Percentiles rank a stretch among this genome's conserved stretches.
Evolutionary conservation across 2,113 vertebrate genomes (phyloP).

Genomic region (Cyrtonyx montezumae): DNA sequence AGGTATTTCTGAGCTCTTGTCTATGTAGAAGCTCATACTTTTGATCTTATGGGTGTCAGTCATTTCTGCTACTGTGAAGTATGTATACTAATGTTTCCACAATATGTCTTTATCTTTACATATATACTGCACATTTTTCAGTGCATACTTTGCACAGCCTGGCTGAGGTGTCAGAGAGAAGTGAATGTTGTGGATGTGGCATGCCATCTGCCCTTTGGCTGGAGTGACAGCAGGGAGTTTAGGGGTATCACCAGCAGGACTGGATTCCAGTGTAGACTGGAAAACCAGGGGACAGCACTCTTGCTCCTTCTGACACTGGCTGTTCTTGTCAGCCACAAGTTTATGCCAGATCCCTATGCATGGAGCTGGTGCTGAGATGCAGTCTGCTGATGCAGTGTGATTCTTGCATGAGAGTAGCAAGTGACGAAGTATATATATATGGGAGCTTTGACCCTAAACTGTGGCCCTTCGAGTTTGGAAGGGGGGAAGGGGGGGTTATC

Average conservation of each 20-base stretch:
- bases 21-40: not conserved
- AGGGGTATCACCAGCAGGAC: not conserved
- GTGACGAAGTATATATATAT: rapidly evolving
- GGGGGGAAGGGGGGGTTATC: not conserved
- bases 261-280: too few relatives aligned
- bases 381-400: rapidly evolving
- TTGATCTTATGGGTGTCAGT: not conserved
- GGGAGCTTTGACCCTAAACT: not conserved
- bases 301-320: not conserved
- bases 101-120: not conserved
- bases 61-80: not conserved
- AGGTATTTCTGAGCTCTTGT: not conserved
- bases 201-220: rapidly evolving
- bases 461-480: not conserved
- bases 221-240: not conserved
- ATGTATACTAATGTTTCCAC: rapidly evolving
- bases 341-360: not conserved
- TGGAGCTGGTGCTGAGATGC: not conserved
- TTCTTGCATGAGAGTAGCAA: not conserved
- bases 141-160: rapidly evolving
- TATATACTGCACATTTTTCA: rapidly evolving
- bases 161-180: not conserved
- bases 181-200: not conserved
- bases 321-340: not conserved
- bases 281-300: not conserved